Evolutionary conservation across 2,888 invertebrate species (phyloP).

Genomic region (Parnassius smintheus): DNA sequence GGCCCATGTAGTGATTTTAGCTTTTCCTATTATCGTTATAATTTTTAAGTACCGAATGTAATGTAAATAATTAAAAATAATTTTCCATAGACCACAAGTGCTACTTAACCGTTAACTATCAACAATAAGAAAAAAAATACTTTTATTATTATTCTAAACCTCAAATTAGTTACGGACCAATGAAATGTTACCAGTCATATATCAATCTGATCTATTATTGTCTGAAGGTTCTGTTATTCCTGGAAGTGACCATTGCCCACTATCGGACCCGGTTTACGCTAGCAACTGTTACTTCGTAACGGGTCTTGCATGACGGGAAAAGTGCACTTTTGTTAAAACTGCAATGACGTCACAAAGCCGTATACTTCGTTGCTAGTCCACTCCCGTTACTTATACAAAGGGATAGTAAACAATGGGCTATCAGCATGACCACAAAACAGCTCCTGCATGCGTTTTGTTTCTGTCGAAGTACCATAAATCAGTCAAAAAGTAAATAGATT

Average conservation of each 20-base stretch:
- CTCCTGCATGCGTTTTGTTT: conserved; percentile 59
- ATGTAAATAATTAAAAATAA: conserved; percentile 19
- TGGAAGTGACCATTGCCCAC: conserved; percentile 56
- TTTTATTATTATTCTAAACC: conserved; percentile 63
- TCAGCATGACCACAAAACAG: conserved; percentile 67
- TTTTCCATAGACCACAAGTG: conserved; percentile 47
- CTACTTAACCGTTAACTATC: conserved; percentile 45
- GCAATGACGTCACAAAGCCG: conserved; percentile 71
- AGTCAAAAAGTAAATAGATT: conserved; percentile 41
- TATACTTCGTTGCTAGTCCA: conserved; percentile 43
- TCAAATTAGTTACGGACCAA: conserved; percentile 68
- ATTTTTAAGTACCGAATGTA: too few species aligned
- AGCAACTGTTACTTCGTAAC: conserved; percentile 71
- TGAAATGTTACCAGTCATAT: conserved; percentile 64
- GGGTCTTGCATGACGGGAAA: conserved; percentile 64
- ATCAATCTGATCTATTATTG: conserved; percentile 65
- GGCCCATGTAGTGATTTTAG: conserved; percentile 8
- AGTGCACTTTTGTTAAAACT: conserved; percentile 70
- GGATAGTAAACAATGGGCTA: conserved; percentile 56
- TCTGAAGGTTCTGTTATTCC: conserved; percentile 60
- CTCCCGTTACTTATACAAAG: conserved; percentile 68
- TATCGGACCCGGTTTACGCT: conserved; percentile 73
- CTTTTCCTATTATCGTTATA: conserved; percentile 2
- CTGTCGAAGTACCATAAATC: conserved; percentile 50
- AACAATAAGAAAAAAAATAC: conserved; percentile 48